Evolutionary conservation across 2,888 invertebrate species (phyloP), one percentile per base, ranked within the genome.

Genomic region (Hirtodrosophila trivittata): DNA sequence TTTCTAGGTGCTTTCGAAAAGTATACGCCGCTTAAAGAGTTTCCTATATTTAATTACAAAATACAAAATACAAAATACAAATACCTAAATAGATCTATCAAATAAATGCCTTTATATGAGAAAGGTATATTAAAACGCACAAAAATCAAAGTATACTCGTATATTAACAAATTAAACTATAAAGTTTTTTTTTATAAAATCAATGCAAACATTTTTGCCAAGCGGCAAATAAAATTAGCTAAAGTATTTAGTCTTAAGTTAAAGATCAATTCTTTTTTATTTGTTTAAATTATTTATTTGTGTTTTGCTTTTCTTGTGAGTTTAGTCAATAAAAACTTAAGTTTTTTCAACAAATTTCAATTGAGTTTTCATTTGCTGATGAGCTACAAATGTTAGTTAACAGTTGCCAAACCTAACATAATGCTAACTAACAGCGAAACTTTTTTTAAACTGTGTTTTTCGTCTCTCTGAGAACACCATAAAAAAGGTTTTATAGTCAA

Each of bases 11-110:
- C 89, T 88, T 87, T 87, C 70, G 72, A 87, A 88, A 86, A 87
- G 89, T 89, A 88, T 88, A 89, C 89, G 88, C 77, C 77, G 82
- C 81, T 85, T 70, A 72, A 64, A 85, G 76, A 80, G 82, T 82
- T 82, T 82, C 82, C 84, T 82, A 82, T 78, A 78, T 70, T 81
- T 77, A 81, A 72, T 56, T 39, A 60, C 39, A 56, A 42, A 42
- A 57, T 18, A 42, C 30, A 12, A 56, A 13, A 54, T 33, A 38
- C 10, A 28, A 28, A 18, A 64, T 49, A 59, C 38, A 49, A n/a
- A n/a, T n/a, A n/a, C 26, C 32, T 45, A 62, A 13, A 63, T 46
- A 64, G 58, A 32, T 38, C 35, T 45, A 47, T 41, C 30, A 45
- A 14, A 56, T 18, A 41, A 47, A 21, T 21, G 5, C 5, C 18